Percentiles rank a stretch among this genome's conserved stretches.
Conservation (phyloP, 2,888 invertebrate species). For the Dryobota labecula region DNA sequence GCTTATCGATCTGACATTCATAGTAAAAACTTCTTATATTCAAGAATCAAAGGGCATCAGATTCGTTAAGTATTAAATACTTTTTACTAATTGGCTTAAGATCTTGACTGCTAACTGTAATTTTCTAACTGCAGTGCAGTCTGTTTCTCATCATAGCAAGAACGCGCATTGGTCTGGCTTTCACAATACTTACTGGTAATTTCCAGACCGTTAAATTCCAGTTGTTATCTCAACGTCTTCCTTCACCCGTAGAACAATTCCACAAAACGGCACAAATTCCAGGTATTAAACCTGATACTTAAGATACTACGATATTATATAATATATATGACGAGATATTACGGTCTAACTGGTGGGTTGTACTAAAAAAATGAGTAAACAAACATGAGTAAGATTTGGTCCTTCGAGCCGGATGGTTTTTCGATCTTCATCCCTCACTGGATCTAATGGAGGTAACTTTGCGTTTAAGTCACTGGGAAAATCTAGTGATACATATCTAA, state of each 20-base stretch:
- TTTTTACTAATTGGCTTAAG: background rate
- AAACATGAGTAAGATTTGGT: background rate
- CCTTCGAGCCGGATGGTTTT: constrained; percentile 20
- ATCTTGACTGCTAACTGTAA: background rate
- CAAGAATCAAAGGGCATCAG: constrained; percentile 1
- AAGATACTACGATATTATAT: background rate
- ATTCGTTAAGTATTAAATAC: background rate
- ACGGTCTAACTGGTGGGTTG: background rate
- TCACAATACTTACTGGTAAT: background rate
- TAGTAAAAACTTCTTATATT: constrained; percentile 31
- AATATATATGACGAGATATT: too few relatives aligned
- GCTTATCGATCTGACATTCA: constrained; percentile 28
- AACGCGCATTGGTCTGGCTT: background rate
- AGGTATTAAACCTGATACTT: too few relatives aligned
- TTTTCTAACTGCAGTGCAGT: background rate
- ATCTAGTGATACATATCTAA: background rate
- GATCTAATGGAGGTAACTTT: background rate
- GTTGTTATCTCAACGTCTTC: background rate
- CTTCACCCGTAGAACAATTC: too few relatives aligned
- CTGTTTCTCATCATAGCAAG: background rate
- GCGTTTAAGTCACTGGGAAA: background rate
- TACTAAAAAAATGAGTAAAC: background rate
- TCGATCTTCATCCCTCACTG: background rate
- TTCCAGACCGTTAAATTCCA: background rate
- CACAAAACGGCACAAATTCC: background rate